A percentile compares a stretch with the other conserved stretches of the same genome.
Evolutionary conservation across 2,113 vertebrate species (phyloP).

Genomic region (Mastomys natalensis): DNA sequence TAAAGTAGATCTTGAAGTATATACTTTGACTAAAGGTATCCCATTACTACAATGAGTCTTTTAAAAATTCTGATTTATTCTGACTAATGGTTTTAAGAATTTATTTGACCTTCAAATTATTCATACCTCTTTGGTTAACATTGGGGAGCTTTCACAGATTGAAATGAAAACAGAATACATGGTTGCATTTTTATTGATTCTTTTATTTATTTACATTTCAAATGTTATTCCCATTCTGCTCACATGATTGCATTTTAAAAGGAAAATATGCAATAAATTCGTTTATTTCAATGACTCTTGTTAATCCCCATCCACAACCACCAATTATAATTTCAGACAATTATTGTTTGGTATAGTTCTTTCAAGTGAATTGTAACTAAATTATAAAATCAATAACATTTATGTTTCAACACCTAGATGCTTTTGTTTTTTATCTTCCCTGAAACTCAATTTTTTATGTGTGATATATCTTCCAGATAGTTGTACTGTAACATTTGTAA

Average conservation of each 20-base stretch:
- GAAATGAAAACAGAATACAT: neutral
- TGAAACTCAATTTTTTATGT: slow-evolving; percentile 43
- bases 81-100: neutral
- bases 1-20: too few relatives aligned
- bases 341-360: neutral
- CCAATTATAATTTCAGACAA: neutral
- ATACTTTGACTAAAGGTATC: neutral
- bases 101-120: neutral
- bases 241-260: neutral
- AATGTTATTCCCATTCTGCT: too few relatives aligned
- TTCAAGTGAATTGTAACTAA: neutral
- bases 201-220: too few relatives aligned
- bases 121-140: neutral
- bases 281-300: neutral
- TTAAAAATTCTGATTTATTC: neutral
- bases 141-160: neutral
- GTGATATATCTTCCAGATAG: slow-evolving; percentile 23
- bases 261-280: neutral
- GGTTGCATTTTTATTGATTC: neutral
- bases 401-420: neutral
- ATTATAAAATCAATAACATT: neutral
- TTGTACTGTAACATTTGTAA: neutral
- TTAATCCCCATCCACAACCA: accelerated
- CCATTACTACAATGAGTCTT: neutral
- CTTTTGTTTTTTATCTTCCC: neutral